phyloP scores from a whole-genome alignment of 2,113 vertebrate species.

The Candoia aspera region DNA sequence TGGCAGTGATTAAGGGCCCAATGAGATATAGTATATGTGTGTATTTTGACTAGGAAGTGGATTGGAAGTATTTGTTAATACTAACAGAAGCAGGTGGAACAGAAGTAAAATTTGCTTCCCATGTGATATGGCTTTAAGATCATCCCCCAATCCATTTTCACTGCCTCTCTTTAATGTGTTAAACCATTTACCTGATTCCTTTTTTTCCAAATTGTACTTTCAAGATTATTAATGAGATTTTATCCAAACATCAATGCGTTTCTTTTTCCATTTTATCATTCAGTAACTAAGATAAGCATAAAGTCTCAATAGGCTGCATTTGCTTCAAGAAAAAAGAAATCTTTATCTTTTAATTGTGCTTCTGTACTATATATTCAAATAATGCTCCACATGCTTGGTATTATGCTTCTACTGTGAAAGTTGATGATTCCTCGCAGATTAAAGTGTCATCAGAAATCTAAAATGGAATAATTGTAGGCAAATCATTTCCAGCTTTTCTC shows the following conservation, averaged over 20 bases:
- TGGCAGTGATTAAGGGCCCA: background rate
- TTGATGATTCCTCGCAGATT: conserved; percentile 46
- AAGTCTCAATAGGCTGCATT: conserved; percentile 7
- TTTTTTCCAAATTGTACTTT: conserved; percentile 31
- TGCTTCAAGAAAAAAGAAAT: background rate
- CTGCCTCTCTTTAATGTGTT: background rate
- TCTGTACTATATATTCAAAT: conserved; percentile 28
- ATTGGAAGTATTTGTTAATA: background rate
- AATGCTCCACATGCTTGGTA: conserved; percentile 40
- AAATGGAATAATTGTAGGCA: conserved; percentile 55
- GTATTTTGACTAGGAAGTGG: background rate
- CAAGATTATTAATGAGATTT: conserved; percentile 34
- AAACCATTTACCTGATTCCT: conserved; percentile 15
- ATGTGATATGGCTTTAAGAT: background rate
- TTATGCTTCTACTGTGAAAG: conserved; percentile 43
- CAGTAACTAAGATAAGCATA: conserved; percentile 17
- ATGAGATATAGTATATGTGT: too few species aligned
- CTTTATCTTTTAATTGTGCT: conserved; percentile 34
- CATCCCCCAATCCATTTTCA: background rate
- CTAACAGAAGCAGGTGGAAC: too few species aligned
- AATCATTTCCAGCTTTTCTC: conserved; percentile 56
- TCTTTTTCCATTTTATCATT: conserved; percentile 28
- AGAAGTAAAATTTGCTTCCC: background rate
- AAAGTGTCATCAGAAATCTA: conserved; percentile 48
- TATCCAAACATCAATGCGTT: background rate